These are phyloP conservation scores for Lates calcarifer DNA, from an alignment of 2,113 vertebrate species.

Conservation along the genomic window DNA sequence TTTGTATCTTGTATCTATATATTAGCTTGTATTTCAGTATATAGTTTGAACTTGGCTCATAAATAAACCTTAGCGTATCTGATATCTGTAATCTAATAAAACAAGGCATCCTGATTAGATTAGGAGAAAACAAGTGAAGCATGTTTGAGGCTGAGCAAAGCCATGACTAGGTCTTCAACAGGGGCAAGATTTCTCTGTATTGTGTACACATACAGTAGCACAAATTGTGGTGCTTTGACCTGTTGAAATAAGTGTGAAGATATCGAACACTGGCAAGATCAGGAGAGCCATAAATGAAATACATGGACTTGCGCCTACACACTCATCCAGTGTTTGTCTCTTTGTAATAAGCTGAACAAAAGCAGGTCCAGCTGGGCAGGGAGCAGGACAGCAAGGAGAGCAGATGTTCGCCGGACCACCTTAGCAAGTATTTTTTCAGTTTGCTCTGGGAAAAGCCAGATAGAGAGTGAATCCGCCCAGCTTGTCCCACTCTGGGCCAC, in stretches of 20 bases:
- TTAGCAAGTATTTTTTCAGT: slow-evolving; percentile 66
- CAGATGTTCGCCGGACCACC: slow-evolving; percentile 82
- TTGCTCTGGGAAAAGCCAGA: slow-evolving; percentile 61
- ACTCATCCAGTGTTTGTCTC: slow-evolving; percentile 25
- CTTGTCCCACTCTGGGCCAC: slow-evolving; percentile 26
- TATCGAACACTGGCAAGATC: neutral
- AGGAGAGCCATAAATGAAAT: no score
- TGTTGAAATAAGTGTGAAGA: no score
- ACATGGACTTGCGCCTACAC: neutral
- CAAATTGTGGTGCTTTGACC: neutral
- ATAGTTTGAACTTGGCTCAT: neutral
- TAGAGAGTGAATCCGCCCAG: slow-evolving; percentile 53
- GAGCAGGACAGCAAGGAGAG: slow-evolving; percentile 47
- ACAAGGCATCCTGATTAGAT: slow-evolving; percentile 49
- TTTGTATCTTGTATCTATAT: neutral
- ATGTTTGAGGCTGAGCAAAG: slow-evolving; percentile 6
- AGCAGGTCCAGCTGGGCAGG: slow-evolving; percentile 22
- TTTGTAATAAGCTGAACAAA: slow-evolving; percentile 50
- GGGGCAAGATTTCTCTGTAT: neutral
- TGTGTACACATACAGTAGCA: neutral
- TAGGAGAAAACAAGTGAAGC: slow-evolving; percentile 11
- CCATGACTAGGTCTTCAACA: neutral
- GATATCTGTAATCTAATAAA: slow-evolving; percentile 44
- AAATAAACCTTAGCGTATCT: slow-evolving; percentile 13
- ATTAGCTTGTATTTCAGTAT: neutral